Evolutionary conservation across 2,113 vertebrate species (phyloP).

Genomic region (Cygnus atratus): DNA sequence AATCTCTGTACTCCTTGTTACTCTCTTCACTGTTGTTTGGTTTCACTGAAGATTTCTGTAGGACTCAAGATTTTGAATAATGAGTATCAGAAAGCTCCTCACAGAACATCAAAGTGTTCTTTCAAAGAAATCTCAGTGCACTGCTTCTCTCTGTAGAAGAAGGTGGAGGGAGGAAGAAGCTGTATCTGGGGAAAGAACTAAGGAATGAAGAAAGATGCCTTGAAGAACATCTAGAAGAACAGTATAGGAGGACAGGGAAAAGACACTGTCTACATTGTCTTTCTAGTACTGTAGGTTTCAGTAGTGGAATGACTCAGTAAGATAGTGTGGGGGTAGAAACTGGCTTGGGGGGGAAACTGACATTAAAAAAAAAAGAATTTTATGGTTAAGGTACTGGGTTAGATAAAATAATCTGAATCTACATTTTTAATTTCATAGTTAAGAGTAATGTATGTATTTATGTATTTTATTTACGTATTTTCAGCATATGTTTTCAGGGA

Average conservation of each 20-base stretch:
- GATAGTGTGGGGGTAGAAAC: background rate
- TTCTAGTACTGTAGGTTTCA: background rate
- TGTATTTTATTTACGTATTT: background rate
- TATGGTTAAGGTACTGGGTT: background rate
- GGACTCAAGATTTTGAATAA: background rate
- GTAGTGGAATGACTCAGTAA: background rate
- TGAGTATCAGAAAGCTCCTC: background rate
- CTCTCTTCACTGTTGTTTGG: background rate
- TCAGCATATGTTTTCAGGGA: background rate
- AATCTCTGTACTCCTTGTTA: background rate
- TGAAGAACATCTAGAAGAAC: background rate
- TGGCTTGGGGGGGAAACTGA: background rate
- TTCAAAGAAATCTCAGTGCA: background rate
- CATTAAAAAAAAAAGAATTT: background rate
- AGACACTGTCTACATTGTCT: background rate
- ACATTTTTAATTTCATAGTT: background rate
- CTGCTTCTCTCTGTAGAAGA: background rate
- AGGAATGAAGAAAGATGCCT: background rate
- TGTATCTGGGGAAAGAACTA: background rate
- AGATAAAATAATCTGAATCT: background rate
- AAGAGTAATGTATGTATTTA: too few species aligned
- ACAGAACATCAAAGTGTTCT: background rate
- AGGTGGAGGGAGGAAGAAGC: background rate
- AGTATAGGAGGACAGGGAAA: background rate
- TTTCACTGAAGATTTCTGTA: background rate